Evolutionary conservation across 2,113 vertebrate genomes (phyloP).

Genomic region (Xyliphius kryptos): DNA sequence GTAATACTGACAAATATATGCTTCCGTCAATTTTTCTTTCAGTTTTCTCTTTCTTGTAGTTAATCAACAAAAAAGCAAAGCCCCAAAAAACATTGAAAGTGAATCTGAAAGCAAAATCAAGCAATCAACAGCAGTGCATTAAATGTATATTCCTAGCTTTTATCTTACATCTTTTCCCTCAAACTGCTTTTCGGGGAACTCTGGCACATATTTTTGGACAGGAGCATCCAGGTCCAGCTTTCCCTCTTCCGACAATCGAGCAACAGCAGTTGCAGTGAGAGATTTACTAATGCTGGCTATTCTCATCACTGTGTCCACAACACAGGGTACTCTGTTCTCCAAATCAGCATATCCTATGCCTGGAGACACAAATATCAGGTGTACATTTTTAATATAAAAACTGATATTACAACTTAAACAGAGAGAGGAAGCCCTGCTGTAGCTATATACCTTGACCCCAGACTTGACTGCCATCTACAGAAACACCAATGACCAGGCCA

Average conservation of each 20-base stretch:
- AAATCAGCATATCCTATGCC: conserved; percentile 89
- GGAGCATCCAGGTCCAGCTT: conserved; percentile 85
- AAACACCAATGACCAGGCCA: conserved; percentile 84
- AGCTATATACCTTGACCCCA: conserved; percentile 80
- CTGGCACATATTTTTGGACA: conserved; percentile 90
- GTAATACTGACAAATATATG: too few relatives aligned
- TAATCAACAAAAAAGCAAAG: too few relatives aligned
- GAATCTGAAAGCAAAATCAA: too few relatives aligned
- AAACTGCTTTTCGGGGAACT: conserved; percentile 89
- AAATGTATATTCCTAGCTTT: too few relatives aligned
- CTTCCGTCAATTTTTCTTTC: too few relatives aligned
- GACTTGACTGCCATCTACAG: conserved; percentile 83
- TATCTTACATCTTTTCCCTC: conserved; percentile 86
- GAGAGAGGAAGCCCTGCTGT: too few relatives aligned
- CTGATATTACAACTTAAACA: not conserved
- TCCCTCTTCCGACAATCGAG: conserved; percentile 81
- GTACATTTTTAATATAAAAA: too few relatives aligned
- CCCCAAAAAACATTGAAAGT: too few relatives aligned
- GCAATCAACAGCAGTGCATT: too few relatives aligned
- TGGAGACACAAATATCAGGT: conserved; percentile 42
- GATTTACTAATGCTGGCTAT: conserved; percentile 97
- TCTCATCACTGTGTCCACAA: conserved; percentile 81
- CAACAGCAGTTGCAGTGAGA: conserved; percentile 83
- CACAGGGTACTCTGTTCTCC: conserved; percentile 84
- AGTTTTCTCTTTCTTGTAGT: too few relatives aligned